Percentiles rank a stretch among this genome's conserved stretches.
Conservation (phyloP, 2,888 invertebrate species). For the Vandiemenella viatica region DNA sequence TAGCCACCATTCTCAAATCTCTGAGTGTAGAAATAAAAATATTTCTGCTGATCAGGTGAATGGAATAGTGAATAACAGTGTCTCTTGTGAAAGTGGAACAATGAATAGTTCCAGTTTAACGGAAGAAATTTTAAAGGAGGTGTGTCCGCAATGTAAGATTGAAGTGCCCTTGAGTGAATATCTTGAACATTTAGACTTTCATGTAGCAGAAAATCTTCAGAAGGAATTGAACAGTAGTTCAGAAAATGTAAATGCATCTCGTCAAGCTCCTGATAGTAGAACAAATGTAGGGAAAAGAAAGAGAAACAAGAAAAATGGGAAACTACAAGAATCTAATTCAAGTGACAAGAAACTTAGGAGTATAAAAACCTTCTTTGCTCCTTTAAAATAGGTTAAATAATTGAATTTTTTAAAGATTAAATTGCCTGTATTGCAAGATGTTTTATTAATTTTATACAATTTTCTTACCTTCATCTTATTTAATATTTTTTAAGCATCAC, state of each 20-base stretch:
- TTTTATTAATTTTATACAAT: too few species aligned
- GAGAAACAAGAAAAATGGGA: slow-evolving; percentile 7
- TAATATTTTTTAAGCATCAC: too few species aligned
- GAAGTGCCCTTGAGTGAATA: slow-evolving; percentile 43
- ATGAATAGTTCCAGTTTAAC: too few species aligned
- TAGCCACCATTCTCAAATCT: not conserved
- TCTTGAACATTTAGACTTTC: slow-evolving; percentile 68
- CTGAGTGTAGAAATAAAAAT: too few species aligned
- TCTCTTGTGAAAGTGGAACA: too few species aligned
- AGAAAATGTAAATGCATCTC: not conserved
- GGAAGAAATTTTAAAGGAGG: slow-evolving; percentile 26
- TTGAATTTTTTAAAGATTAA: too few species aligned
- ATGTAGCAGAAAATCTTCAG: slow-evolving; percentile 65
- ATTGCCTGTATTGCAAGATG: too few species aligned
- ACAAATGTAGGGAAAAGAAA: slow-evolving; percentile 7
- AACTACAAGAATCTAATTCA: not conserved
- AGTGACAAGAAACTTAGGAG: slow-evolving; percentile 17
- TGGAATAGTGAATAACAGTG: not conserved
- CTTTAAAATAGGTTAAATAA: too few species aligned
- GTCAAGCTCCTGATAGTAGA: not conserved
- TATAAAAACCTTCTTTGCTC: slow-evolving; percentile 19
- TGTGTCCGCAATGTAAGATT: slow-evolving; percentile 55
- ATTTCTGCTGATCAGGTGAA: not conserved
- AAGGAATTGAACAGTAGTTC: slow-evolving; percentile 38
- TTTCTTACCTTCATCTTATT: too few species aligned